phyloP scores from a whole-genome alignment of 2,888 invertebrate species.

The Pelosia muscerda region DNA sequence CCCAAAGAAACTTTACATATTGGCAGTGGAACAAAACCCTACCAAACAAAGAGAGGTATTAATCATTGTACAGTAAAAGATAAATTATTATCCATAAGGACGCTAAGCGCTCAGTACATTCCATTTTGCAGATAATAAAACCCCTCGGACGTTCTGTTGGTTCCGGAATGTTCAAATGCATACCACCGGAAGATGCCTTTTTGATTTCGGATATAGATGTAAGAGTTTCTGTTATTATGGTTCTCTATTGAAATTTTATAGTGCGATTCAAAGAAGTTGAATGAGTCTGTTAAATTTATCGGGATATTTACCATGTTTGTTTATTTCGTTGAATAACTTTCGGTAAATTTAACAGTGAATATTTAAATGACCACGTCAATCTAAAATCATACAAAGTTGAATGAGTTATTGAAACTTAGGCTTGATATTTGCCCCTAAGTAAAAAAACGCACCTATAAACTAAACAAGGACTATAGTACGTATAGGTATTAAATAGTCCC shows the following conservation, averaged over 20 bases:
- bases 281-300: no score
- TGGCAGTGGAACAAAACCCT: constrained; percentile 88
- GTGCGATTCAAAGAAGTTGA: neutral
- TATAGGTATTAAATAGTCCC: no score
- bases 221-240: constrained; percentile 36
- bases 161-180: constrained; percentile 85
- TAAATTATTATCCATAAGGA: constrained; percentile 7
- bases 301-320: no score
- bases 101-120: constrained; percentile 23
- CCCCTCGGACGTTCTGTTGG: constrained; percentile 84
- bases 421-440: no score
- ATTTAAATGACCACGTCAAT: no score
- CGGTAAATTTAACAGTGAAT: no score
- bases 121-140: constrained; percentile 82
- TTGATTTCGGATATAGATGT: constrained; percentile 82
- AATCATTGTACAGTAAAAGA: constrained; percentile 12
- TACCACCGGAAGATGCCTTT: constrained; percentile 87
- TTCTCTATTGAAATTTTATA: neutral
- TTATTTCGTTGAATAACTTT: no score
- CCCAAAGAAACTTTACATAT: constrained; percentile 87
- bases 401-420: no score
- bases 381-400: no score
- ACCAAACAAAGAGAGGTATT: constrained; percentile 80
- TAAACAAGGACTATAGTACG: no score
- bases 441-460: no score